phyloP scores from a whole-genome alignment of 2,797 vertebrate species.

The Euthynnus affinis region DNA sequence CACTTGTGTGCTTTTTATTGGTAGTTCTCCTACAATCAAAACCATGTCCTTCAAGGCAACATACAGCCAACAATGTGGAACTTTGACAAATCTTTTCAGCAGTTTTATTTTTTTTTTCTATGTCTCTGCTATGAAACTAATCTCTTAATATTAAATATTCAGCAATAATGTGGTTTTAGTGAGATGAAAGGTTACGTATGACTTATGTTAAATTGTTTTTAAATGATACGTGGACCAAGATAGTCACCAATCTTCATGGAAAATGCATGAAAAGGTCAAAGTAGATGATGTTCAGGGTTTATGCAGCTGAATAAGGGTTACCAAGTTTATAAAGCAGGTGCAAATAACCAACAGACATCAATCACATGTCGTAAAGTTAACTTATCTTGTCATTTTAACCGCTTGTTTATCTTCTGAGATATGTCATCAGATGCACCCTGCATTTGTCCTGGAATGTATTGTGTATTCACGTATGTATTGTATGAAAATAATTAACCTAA shows the following conservation, averaged over 20 bases:
- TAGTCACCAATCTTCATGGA: slow-evolving; percentile 1
- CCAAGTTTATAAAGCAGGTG: not conserved
- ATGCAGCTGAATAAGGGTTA: not conserved
- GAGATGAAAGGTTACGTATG: slow-evolving; percentile 8
- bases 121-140: slow-evolving; percentile 38
- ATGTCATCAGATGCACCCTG: not conserved
- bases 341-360: not conserved
- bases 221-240: slow-evolving; percentile 10
- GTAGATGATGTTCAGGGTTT: not conserved
- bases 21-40: slow-evolving; percentile 83
- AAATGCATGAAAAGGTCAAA: not conserved
- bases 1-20: slow-evolving; percentile 88
- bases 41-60: slow-evolving; percentile 76
- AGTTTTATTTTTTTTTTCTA: slow-evolving; percentile 50
- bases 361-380: not conserved
- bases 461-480: too few relatives aligned
- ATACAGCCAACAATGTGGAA: slow-evolving; percentile 69
- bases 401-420: not conserved
- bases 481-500: not conserved
- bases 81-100: slow-evolving; percentile 70
- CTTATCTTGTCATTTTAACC: not conserved
- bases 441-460: not conserved
- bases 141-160: slow-evolving; percentile 22
- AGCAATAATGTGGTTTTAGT: slow-evolving; percentile 12
- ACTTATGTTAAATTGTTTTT: slow-evolving; percentile 32